Conservation (phyloP, 2,888 invertebrate species). For the Zele albiditarsus region DNA sequence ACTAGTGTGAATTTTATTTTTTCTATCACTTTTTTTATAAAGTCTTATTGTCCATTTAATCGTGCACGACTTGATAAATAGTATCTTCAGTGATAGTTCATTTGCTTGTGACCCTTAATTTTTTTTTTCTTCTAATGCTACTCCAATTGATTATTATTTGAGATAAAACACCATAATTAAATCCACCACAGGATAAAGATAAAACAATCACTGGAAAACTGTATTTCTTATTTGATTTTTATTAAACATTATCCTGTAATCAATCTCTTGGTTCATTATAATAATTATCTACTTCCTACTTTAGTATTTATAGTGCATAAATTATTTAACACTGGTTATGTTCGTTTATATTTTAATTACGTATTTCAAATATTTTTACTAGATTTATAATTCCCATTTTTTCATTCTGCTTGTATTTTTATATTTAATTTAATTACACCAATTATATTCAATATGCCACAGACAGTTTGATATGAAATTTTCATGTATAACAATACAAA, state of each 20-base stretch:
- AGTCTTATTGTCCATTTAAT: not conserved
- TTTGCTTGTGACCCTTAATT: not conserved
- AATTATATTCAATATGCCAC: too few species aligned
- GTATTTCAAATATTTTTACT: too few species aligned
- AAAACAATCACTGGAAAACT: too few species aligned
- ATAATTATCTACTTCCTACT: too few species aligned
- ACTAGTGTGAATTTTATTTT: not conserved
- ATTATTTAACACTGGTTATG: too few species aligned
- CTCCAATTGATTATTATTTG: not conserved
- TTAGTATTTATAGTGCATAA: too few species aligned
- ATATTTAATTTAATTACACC: too few species aligned
- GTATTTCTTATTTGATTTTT: not conserved
- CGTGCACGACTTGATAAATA: not conserved
- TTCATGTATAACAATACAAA: not conserved
- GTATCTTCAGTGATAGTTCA: not conserved
- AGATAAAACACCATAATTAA: too few species aligned
- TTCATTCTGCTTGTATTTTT: too few species aligned
- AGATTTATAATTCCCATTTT: too few species aligned
- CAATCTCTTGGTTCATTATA: not conserved
- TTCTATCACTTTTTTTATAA: not conserved
- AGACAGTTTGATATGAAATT: not conserved
- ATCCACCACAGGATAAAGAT: too few species aligned
- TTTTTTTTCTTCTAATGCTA: not conserved
- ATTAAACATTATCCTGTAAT: not conserved
- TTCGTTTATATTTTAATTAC: too few species aligned